Evolutionary conservation across 2,113 vertebrate species (phyloP).

Genomic region (Sapayoa aenigma): DNA sequence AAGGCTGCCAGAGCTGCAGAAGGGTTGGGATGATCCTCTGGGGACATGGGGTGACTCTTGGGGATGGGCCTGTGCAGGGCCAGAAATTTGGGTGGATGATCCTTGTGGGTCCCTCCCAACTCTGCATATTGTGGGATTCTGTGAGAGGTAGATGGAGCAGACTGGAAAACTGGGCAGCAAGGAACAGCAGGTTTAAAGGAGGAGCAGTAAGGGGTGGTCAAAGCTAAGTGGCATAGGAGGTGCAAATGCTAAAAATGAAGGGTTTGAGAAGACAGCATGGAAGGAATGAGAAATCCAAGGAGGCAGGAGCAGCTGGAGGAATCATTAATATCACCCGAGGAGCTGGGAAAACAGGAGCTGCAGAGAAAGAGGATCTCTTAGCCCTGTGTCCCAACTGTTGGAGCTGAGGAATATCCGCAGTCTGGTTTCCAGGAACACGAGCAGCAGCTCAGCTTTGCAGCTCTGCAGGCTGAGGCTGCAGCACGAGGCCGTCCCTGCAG

Average conservation of each 20-base stretch:
- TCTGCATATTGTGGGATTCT: not conserved
- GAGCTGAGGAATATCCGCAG: not conserved
- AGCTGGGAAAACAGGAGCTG: not conserved
- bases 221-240: not conserved
- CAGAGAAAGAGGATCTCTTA: not conserved
- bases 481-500: accelerated
- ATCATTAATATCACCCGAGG: not conserved
- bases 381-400: accelerated
- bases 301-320: not conserved
- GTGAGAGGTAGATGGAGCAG: not conserved
- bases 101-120: not conserved
- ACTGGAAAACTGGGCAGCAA: not conserved
- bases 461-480: not conserved
- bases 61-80: not conserved
- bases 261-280: not conserved
- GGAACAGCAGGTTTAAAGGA: not conserved
- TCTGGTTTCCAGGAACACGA: not conserved
- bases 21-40: not conserved
- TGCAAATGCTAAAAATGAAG: not conserved
- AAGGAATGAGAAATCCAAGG: not conserved
- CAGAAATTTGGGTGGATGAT: not conserved
- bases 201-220: not conserved
- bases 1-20: not conserved
- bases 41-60: not conserved
- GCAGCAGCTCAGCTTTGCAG: not conserved